phyloP scores from a whole-genome alignment of 2,113 vertebrate genomes.

The Procavia capensis region DNA sequence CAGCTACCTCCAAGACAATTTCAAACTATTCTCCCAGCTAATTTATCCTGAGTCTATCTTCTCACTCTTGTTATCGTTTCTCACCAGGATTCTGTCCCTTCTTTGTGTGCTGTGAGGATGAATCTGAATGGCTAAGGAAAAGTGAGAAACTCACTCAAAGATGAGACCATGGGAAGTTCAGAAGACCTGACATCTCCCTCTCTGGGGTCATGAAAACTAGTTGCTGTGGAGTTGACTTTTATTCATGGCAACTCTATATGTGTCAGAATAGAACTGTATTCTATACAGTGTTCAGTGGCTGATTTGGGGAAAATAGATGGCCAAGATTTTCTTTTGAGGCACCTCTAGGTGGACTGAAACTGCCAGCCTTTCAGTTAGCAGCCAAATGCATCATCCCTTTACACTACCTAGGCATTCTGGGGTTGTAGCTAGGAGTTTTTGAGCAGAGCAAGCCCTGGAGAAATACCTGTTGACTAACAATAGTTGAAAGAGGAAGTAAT shows the following conservation, averaged over 20 bases:
- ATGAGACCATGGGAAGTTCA: background rate
- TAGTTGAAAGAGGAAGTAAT: background rate
- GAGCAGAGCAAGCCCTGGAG: background rate
- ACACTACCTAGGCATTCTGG: background rate
- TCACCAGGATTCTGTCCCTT: background rate
- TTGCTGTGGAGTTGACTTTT: too few relatives aligned
- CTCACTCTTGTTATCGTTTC: background rate
- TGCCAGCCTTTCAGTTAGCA: too few relatives aligned
- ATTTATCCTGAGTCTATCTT: background rate
- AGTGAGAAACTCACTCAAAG: background rate
- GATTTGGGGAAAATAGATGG: too few relatives aligned
- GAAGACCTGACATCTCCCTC: background rate
- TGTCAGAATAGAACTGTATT: too few relatives aligned
- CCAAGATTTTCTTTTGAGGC: too few relatives aligned
- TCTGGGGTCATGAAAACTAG: background rate
- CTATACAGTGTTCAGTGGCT: too few relatives aligned
- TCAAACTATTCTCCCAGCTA: background rate
- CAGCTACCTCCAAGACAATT: background rate
- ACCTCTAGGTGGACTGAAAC: too few relatives aligned
- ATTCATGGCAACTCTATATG: too few relatives aligned
- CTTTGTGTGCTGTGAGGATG: background rate
- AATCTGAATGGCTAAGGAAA: background rate
- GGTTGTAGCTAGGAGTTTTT: background rate
- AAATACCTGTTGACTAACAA: background rate
- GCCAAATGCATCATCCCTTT: too few relatives aligned